These are phyloP conservation scores for Caenorhabditis angaria DNA, from an alignment of 2,888 invertebrate species.

Conservation along the genomic window DNA sequence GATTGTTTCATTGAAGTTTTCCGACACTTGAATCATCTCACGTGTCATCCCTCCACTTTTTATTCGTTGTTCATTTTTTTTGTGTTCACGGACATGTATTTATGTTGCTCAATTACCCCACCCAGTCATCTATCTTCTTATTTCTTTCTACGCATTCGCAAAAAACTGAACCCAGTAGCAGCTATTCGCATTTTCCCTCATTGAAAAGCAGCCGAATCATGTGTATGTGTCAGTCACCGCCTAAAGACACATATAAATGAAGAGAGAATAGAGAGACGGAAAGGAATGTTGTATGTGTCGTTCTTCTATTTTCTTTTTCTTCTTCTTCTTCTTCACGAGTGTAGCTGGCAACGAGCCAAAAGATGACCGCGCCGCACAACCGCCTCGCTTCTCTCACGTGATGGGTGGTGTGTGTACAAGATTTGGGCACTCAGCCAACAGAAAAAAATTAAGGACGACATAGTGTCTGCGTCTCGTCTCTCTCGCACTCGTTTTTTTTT, in stretches of 20 bases:
- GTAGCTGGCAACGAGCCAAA: background rate
- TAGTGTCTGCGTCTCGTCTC: background rate
- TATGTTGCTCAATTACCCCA: constrained; percentile 3
- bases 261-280: background rate
- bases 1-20: no score
- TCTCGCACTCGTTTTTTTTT: background rate
- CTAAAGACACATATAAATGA: background rate
- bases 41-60: background rate
- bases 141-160: background rate
- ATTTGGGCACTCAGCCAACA: constrained; percentile 2
- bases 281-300: background rate
- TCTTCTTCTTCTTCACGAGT: no score
- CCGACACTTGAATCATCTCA: no score
- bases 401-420: constrained; percentile 4
- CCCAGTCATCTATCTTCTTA: background rate
- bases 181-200: constrained; percentile 2
- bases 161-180: constrained; percentile 1
- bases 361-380: background rate
- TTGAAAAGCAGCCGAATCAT: constrained; percentile 4
- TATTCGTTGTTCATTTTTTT: background rate
- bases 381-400: background rate
- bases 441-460: constrained; percentile 4
- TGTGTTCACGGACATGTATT: background rate
- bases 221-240: constrained; percentile 2
- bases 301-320: no score